Percentiles rank a stretch among this genome's conserved stretches.
Evolutionary conservation across 2,113 vertebrate species (phyloP).

Genomic region (Elephantulus edwardii): DNA sequence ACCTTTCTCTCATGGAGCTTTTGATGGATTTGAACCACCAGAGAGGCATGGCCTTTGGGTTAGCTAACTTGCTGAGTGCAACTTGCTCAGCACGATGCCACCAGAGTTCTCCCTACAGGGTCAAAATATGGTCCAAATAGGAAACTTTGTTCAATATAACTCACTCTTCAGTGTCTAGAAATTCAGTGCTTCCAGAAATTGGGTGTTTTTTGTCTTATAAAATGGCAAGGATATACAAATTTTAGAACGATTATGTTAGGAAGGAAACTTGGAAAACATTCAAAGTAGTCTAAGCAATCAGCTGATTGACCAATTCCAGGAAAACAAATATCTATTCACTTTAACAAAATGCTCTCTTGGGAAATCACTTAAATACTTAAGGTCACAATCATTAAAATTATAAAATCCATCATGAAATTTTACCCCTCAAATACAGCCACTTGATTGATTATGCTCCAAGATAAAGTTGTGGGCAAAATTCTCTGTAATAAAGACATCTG

Average conservation of each 20-base stretch:
- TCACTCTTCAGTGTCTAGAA: background rate
- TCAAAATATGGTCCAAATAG: background rate
- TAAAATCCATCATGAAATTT: slow-evolving; percentile 26
- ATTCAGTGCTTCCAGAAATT: background rate
- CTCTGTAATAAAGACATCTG: background rate
- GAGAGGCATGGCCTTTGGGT: too few species aligned
- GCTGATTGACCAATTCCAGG: background rate
- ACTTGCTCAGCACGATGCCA: too few species aligned
- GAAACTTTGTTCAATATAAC: background rate
- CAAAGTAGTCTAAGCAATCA: background rate
- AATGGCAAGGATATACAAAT: background rate
- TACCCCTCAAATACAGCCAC: background rate
- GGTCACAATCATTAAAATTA: slow-evolving; percentile 46
- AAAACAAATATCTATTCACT: slow-evolving; percentile 15
- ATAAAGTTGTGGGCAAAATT: slow-evolving; percentile 12
- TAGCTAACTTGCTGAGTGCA: too few species aligned
- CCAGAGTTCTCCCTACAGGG: too few species aligned
- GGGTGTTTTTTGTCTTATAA: background rate
- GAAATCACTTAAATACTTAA: slow-evolving; percentile 35
- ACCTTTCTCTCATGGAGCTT: too few species aligned
- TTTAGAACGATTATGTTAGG: background rate
- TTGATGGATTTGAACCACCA: too few species aligned
- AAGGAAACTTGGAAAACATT: background rate
- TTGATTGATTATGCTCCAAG: slow-evolving; percentile 26
- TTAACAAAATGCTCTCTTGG: slow-evolving; percentile 17